Base-by-base conservation (phyloP, 1,140 invertebrate species). In the Ridgeia piscesae region DNA sequence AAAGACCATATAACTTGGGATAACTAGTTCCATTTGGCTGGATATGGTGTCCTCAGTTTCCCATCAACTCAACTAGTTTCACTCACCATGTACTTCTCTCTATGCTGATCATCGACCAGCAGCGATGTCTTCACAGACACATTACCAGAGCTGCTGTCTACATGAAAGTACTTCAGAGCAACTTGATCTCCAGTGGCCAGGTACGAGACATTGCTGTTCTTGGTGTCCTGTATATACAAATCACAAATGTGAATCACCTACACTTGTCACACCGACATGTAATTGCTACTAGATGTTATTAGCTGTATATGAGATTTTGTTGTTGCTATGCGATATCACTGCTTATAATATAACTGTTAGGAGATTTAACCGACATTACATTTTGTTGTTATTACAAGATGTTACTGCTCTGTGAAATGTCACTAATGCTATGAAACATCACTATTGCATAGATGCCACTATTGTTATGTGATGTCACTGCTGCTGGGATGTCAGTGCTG, bases 81-180 rank as follows among this genome's bases (percentile, higher is more conserved):
- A 27, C 89, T 90, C 35, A 91, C 91, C 48, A n/a, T 91, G 42
- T 91, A 91, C 17, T 8, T 91, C 89, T 92, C 88, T n/a, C 35
- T 92, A 91, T 31, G 27, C 21, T 11, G 6, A 6, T 35, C 33
- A 6, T 92, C 92, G 11, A 33, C 89, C 21, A 92, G 90, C 33
- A 92, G 48, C 0, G 92, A 92, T 50, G 35, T 33, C 33, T 35
- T 91, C 35, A 92, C 92, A 35, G 92, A 92, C 27, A 92, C 58
- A 17, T 48, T 35, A 21, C 95, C 95, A 92, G 91, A 93, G 89
- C 91, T 92, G 33, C 89, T 91, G 92, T 94, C 91, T 31, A 95
- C 89, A 2, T 91, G 35, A 93, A 94, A 95, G 92, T 93, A 94
- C n/a, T 93, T 92, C 6, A 91, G 89, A 6, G 94, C 94, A 50